These are phyloP conservation scores for Dicyrtomina minuta DNA, from an alignment of 2,888 invertebrate genomes.

Conservation along the genomic window DNA sequence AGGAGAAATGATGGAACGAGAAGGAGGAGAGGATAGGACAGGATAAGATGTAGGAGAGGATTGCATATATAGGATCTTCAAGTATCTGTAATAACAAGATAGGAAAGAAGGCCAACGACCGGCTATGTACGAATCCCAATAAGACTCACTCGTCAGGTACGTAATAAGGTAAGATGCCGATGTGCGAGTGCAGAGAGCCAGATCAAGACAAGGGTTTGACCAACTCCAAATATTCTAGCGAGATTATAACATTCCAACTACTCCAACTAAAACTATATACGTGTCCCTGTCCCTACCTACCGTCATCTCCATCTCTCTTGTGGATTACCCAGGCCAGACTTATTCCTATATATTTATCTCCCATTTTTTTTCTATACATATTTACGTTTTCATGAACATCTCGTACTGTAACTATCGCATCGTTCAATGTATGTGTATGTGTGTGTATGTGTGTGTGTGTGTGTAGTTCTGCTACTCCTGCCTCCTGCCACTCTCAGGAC, in stretches of 20 bases:
- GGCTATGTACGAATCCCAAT: slow-evolving; percentile 18
- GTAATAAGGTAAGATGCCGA: not conserved
- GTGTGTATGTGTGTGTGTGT: too few species aligned
- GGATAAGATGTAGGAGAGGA: not conserved
- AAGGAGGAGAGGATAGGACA: not conserved
- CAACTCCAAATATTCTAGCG: slow-evolving; percentile 20
- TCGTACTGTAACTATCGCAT: too few species aligned
- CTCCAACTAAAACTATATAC: not conserved
- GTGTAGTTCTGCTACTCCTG: too few species aligned
- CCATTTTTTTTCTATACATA: too few species aligned
- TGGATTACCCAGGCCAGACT: too few species aligned
- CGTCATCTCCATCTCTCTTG: not conserved
- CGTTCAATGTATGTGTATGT: too few species aligned
- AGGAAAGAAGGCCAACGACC: slow-evolving; percentile 34
- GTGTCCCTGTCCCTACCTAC: not conserved
- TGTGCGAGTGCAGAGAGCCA: not conserved
- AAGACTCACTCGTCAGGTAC: not conserved
- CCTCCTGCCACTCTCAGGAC: too few species aligned
- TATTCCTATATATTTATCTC: too few species aligned
- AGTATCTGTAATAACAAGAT: slow-evolving; percentile 15
- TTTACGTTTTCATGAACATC: too few species aligned
- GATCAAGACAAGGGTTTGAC: slow-evolving; percentile 25
- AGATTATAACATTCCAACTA: not conserved
- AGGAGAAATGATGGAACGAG: slow-evolving; percentile 15
- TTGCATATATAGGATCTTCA: not conserved